These are phyloP conservation scores for Orius insidiosus DNA, from an alignment of 1,140 invertebrate species.

Conservation along the genomic window DNA sequence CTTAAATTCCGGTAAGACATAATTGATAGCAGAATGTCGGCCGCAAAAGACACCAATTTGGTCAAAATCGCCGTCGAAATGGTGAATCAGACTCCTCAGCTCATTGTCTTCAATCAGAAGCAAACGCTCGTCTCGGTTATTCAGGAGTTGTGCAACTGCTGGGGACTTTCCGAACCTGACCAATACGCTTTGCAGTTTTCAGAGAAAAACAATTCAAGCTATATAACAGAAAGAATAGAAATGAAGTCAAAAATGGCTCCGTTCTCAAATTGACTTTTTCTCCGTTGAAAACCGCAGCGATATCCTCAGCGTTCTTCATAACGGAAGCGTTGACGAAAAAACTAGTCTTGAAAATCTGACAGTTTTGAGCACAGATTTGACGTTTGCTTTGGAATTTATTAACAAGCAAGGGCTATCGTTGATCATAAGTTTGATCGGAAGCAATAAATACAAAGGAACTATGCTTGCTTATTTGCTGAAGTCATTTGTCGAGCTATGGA, in stretches of 20 bases:
- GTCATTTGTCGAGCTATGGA: conserved; percentile 91
- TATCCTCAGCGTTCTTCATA: conserved; percentile 59
- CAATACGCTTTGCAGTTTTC: conserved; percentile 78
- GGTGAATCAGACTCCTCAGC: conserved; percentile 54
- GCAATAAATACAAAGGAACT: conserved; percentile 39
- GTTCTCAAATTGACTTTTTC: conserved; percentile 70
- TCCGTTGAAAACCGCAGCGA: conserved; percentile 71
- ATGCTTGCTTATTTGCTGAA: conserved; percentile 56
- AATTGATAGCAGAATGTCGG: conserved; percentile 22
- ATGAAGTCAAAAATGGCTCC: conserved; percentile 83
- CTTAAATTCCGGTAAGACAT: no score
- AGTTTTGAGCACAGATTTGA: conserved; percentile 61
- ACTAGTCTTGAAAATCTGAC: conserved; percentile 54
- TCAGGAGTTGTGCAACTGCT: conserved; percentile 69
- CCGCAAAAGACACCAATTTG: conserved; percentile 59
- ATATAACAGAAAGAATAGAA: conserved; percentile 95
- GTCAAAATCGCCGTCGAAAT: conserved; percentile 85
- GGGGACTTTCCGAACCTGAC: conserved; percentile 62
- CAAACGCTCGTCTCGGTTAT: conserved; percentile 61
- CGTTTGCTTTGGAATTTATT: conserved; percentile 85
- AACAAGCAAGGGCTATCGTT: conserved; percentile 72
- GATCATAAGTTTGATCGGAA: conserved; percentile 62
- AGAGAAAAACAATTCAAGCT: conserved; percentile 69
- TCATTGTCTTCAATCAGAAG: conserved; percentile 80
- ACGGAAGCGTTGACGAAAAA: conserved; percentile 46